Percentiles rank a stretch among this genome's conserved stretches.
These are phyloP conservation scores for Drosophila pseudotakahashii DNA, from an alignment of 2,888 invertebrate genomes.

Conservation along the genomic window DNA sequence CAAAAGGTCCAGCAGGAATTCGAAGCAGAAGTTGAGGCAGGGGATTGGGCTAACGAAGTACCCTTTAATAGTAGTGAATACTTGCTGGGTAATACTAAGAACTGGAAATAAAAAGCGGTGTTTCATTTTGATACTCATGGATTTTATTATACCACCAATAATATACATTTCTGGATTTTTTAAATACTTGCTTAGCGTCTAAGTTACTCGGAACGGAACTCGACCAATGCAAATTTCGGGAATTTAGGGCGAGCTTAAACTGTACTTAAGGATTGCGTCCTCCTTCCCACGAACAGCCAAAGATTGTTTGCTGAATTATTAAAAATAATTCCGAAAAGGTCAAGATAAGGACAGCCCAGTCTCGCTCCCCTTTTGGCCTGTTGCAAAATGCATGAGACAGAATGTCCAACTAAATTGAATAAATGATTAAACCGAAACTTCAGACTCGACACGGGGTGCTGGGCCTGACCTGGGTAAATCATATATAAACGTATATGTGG, in stretches of 20 bases:
- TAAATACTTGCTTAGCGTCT: too few relatives aligned
- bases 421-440: conserved; percentile 71
- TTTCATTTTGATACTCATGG: too few relatives aligned
- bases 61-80: neutral
- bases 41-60: conserved; percentile 1
- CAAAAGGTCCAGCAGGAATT: conserved; percentile 36
- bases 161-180: neutral
- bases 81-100: too few relatives aligned
- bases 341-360: conserved; percentile 49
- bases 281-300: conserved; percentile 3
- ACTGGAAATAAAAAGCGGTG: too few relatives aligned
- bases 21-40: neutral
- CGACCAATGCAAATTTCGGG: neutral
- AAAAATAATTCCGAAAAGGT: conserved; percentile 65
- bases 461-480: conserved; percentile 30
- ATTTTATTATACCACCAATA: neutral
- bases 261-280: neutral
- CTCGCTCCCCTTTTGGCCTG: conserved; percentile 37
- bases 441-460: conserved; percentile 24
- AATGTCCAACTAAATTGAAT: conserved; percentile 76
- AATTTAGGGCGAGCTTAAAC: neutral
- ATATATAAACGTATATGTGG: conserved; percentile 44
- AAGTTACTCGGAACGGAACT: too few relatives aligned
- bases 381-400: conserved; percentile 71
- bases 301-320: conserved; percentile 63